phyloP scores from a whole-genome alignment of 2,113 vertebrate genomes.

The Sinocyclocheilus grahami region DNA sequence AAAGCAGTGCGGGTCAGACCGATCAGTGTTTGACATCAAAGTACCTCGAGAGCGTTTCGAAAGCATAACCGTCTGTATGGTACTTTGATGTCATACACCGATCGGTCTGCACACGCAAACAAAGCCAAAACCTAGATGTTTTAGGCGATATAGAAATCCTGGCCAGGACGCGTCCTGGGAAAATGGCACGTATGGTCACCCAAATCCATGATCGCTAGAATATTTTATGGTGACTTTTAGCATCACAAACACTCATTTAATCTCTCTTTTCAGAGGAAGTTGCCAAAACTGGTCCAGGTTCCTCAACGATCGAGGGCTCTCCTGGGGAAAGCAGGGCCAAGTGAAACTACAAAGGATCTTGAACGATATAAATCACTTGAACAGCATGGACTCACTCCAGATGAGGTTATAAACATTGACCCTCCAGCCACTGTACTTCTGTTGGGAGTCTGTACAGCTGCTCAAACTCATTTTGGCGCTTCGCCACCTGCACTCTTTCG shows the following conservation, averaged over 20 bases:
- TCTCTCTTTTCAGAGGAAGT: constrained; percentile 58
- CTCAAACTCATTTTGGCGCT: not conserved
- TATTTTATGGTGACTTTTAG: not conserved
- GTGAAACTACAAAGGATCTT: constrained; percentile 50
- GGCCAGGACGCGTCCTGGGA: no score
- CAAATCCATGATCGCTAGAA: not conserved
- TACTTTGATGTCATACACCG: no score
- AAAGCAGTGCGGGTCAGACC: no score
- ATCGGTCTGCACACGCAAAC: no score
- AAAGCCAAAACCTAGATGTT: no score
- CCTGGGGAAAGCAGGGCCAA: constrained; percentile 61
- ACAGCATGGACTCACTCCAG: not conserved
- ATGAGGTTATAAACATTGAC: constrained; percentile 2
- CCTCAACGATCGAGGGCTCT: constrained; percentile 45
- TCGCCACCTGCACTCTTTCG: not conserved
- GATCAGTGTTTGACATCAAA: no score
- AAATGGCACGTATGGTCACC: no score
- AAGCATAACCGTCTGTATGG: no score
- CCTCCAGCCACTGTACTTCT: not conserved
- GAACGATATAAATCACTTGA: not conserved
- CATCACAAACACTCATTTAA: not conserved
- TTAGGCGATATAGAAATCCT: no score
- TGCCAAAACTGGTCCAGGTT: constrained; percentile 58
- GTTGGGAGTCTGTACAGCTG: not conserved
- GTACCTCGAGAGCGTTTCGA: no score